phyloP scores from a whole-genome alignment of 2,113 vertebrate species.

The Neodon shergylaensis region DNA sequence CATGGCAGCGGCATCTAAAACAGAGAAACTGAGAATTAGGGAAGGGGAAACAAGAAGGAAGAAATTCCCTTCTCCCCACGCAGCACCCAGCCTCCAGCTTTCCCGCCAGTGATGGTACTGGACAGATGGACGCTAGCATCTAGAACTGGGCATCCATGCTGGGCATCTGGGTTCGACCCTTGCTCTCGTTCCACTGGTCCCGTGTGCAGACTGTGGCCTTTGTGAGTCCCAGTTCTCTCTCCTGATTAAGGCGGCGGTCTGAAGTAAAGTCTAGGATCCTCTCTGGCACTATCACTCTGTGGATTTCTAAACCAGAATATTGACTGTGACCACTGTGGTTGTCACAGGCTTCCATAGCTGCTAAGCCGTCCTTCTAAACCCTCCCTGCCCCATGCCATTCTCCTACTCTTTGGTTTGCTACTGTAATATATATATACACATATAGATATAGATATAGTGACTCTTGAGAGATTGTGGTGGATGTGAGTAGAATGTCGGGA shows the following conservation, averaged over 20 bases:
- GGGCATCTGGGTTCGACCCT: neutral
- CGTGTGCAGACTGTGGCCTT: neutral
- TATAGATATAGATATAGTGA: neutral
- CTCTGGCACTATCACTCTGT: neutral
- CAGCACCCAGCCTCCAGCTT: neutral
- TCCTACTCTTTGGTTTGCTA: slow-evolving; percentile 13
- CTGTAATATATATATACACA: neutral
- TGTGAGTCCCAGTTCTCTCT: neutral
- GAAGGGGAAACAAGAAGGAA: neutral
- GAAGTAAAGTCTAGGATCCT: neutral
- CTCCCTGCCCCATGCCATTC: neutral
- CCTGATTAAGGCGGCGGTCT: slow-evolving; percentile 3
- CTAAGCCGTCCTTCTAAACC: neutral
- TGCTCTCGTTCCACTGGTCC: neutral
- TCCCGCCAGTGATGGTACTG: neutral
- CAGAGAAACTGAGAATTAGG: neutral
- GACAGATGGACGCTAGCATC: neutral
- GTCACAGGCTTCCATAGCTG: neutral
- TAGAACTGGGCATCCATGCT: neutral
- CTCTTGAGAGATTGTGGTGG: slow-evolving; percentile 6
- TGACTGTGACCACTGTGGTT: neutral
- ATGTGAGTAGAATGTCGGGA: slow-evolving; percentile 54
- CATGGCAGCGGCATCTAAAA: slow-evolving; percentile 53
- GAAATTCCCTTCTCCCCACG: too few species aligned
- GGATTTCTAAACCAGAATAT: neutral